A percentile compares a stretch with the other conserved stretches of the same genome.
phyloP scores from a whole-genome alignment of 2,888 invertebrate species.

The Euplexia lucipara region DNA sequence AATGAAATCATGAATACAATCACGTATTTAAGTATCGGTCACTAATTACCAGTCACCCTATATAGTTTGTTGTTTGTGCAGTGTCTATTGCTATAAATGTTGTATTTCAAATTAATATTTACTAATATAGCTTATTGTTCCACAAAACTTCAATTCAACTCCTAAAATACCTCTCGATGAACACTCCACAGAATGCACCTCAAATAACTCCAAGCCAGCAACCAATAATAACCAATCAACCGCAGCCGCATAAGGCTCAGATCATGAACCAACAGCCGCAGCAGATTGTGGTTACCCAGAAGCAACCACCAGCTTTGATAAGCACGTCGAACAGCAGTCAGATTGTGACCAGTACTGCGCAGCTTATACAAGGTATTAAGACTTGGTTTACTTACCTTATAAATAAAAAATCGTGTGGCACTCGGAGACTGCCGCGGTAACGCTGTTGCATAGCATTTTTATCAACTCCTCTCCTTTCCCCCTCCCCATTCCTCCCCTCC shows the following conservation, averaged over 20 bases:
- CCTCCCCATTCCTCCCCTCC: no score
- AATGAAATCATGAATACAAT: no score
- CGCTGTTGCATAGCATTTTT: no score
- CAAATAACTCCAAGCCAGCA: constrained; percentile 88
- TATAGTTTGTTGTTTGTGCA: constrained; percentile 16
- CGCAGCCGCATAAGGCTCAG: constrained; percentile 90
- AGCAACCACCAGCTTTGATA: constrained; percentile 84
- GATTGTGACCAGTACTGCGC: constrained; percentile 70
- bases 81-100: background rate
- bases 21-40: no score
- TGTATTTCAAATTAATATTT: background rate
- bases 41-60: no score
- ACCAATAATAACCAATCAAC: constrained; percentile 87
- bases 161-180: background rate
- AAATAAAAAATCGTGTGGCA: no score
- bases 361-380: constrained; percentile 69
- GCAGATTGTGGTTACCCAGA: constrained; percentile 85
- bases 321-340: constrained; percentile 77
- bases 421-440: no score
- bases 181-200: constrained; percentile 79
- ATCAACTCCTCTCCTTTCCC: no score
- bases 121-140: constrained; percentile 9
- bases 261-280: constrained; percentile 81
- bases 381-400: no score
- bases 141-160: background rate